Evolutionary conservation across 2,797 vertebrate genomes (phyloP), one percentile per base, ranked within the genome.

Genomic region (Notolepis coatsorum): DNA sequence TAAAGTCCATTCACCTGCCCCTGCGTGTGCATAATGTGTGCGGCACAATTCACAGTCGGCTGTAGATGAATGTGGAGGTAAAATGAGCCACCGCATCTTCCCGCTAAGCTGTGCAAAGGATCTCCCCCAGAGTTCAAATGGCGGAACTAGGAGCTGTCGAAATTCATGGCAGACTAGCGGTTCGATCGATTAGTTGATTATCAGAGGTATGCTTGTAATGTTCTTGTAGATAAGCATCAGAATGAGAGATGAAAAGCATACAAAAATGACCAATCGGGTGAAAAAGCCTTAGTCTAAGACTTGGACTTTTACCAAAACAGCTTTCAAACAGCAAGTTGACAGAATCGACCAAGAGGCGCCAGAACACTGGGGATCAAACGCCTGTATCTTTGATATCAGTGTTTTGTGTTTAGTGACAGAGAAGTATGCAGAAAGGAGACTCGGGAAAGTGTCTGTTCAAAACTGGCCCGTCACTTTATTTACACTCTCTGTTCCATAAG

Each of bases 81-180:
- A 80, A 64, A 42, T 51, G 18, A 5, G 52, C 64, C 2, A 51
- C 25, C 9, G 3, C 43, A 47, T 31, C 17, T 61, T 15, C 31
- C 7, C 46, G 73, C 75, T 62, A 30, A 39, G 57, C 23, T 35
- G 52, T 42, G 66, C 74, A 68, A 42, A 76, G 63, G 82, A 50
- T 57, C 63, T 24, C 53, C 25, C 15, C 23, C 49, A 7, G 3
- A 12, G 41, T 58, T 15, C 42, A 76, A 65, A 68, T 27, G 2
- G n/a, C 17, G 54, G 51, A 46, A 42, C 64, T 54, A 35, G 7
- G 18, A 28, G n/a, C n/a, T n/a, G n/a, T n/a, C n/a, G n/a, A n/a
- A n/a, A 35, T 35, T 12, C 31, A 35, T 2, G 13, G 13, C 7
- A 8, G 5, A 35, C 31, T 1, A 35, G 2, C 7, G 2, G 7